Evolutionary conservation across 2,888 invertebrate genomes (phyloP).

Genomic region (Omphaloscelis lunosa): DNA sequence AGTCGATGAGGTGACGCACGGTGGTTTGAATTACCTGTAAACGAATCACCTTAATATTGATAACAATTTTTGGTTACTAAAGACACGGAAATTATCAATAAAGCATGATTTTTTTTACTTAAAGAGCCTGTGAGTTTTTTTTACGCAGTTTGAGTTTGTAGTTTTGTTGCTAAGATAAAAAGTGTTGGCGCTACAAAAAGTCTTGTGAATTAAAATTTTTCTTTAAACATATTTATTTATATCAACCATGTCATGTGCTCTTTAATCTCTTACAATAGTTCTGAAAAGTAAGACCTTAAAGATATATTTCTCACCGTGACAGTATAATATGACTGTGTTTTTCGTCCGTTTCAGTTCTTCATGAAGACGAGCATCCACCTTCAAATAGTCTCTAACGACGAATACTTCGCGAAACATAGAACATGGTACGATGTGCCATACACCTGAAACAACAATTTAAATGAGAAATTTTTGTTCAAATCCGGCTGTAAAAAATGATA

Average conservation of each 20-base stretch:
- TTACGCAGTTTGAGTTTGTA: background rate
- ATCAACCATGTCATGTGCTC: background rate
- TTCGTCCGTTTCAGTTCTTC: slow-evolving; percentile 73
- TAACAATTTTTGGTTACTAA: background rate
- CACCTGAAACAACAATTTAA: slow-evolving; percentile 71
- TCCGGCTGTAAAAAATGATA: background rate
- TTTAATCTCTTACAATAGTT: background rate
- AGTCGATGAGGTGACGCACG: slow-evolving; percentile 81
- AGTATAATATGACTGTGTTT: slow-evolving; percentile 80
- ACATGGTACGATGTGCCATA: slow-evolving; percentile 84
- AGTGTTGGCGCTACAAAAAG: background rate
- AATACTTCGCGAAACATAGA: slow-evolving; percentile 76
- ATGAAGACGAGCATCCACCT: slow-evolving; percentile 70
- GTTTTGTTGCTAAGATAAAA: slow-evolving; percentile 23
- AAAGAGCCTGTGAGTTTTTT: slow-evolving; percentile 9
- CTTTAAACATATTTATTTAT: background rate
- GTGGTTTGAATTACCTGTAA: slow-evolving; percentile 83
- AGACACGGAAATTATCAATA: background rate
- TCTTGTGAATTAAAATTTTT: background rate
- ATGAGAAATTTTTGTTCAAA: background rate
- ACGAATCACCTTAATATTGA: slow-evolving; percentile 2
- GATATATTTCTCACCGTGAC: slow-evolving; percentile 75
- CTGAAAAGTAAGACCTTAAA: background rate
- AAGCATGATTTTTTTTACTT: background rate
- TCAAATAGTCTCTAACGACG: slow-evolving; percentile 66